Evolutionary conservation across 1,140 invertebrate genomes (phyloP), one percentile per base, ranked within the genome.

Genomic region (Brachionus asplanchnoidis): DNA sequence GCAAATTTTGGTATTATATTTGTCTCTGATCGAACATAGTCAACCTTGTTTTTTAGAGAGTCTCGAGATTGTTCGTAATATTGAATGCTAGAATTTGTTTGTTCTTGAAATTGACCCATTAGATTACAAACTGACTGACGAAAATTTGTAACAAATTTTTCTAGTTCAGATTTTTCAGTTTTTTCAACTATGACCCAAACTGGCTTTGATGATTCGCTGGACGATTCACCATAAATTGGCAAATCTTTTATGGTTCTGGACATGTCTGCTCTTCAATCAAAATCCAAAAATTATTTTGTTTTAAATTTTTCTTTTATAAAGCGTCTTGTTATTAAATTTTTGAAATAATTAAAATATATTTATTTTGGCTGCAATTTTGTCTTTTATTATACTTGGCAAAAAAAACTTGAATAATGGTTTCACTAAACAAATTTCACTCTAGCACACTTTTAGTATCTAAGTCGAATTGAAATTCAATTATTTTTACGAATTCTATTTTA

Each of bases 11-110:
- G 79, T 20, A 82, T 12, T 12, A 82, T 65, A 26, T 82, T 82
- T 4, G 79, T 82, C 53, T 82, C 79, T 44, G 79, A 82, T 20
- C 79, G 32, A 44, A 82, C 26, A 46, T 82, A 82, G 9, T 82
- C 32, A 20, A 36, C n/a, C 12, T 82, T 42, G 5, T 65, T 82
- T 40, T 82, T 82, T 14, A 77, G 50, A 50, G 20, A 26, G 9
- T 50, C 42, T 50, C 26, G 23, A 7, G 42, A 36, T 46, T 46
- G 40, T 26, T 77, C 73, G 12, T 14, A 50, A 26, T 46, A 46
- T 50, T 46, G 20, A 26, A 50, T 12, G 5, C 20, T 26, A 50
- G 26, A 26, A 14, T 77, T 32, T 23, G 40, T 77, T 77, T 77
- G 73, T 1, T 50, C n/a, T 11, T 50, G 26, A 46, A 77, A 77